These are phyloP conservation scores for Nothobranchius furzeri DNA, from an alignment of 2,113 vertebrate species.

Conservation along the genomic window DNA sequence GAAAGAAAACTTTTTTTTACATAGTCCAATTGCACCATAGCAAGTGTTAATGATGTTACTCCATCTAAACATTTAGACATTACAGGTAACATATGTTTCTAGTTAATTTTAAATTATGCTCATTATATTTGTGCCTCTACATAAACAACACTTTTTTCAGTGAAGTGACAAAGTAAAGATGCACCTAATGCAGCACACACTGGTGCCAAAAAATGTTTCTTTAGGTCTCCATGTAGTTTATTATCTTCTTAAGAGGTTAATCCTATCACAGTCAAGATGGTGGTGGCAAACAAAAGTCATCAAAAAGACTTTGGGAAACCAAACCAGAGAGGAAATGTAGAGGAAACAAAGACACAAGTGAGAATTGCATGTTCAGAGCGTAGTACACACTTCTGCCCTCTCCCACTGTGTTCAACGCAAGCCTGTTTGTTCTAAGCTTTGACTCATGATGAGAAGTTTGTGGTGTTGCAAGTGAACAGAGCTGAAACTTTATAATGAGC, in stretches of 20 bases:
- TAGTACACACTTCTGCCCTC: conserved; percentile 7
- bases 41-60: neutral
- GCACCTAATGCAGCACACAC: neutral
- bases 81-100: conserved; percentile 6
- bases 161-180: neutral
- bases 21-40: no score
- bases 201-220: neutral
- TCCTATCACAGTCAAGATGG: neutral
- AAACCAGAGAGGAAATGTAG: neutral
- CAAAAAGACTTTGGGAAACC: neutral
- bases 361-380: conserved; percentile 14
- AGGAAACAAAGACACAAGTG: neutral
- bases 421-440: conserved; percentile 32
- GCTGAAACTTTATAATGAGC: conserved; percentile 63
- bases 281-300: neutral
- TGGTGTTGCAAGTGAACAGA: conserved; percentile 38
- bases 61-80: neutral
- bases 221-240: neutral
- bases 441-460: conserved; percentile 47
- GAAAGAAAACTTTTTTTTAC: no score
- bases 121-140: neutral
- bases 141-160: neutral
- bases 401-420: conserved; percentile 6
- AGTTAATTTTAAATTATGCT: neutral
- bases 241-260: neutral